Conservation (phyloP, 2,888 invertebrate genomes). For the Chloroclystis v-ata region DNA sequence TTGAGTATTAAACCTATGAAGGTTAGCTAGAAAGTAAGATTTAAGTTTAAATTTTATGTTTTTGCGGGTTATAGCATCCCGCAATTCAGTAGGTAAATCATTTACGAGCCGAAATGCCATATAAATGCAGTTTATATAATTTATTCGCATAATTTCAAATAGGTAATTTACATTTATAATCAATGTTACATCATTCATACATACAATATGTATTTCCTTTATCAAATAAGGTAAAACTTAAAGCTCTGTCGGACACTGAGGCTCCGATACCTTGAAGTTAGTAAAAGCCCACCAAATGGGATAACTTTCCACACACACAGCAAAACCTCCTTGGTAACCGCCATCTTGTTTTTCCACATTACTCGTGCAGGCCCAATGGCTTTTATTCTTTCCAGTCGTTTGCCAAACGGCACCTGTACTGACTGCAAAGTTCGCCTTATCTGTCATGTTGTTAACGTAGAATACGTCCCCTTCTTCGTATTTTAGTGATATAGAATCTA, state of each 20-base stretch:
- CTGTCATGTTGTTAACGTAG: conserved; percentile 43
- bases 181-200: too few relatives aligned
- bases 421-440: conserved; percentile 48
- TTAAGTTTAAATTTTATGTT: too few relatives aligned
- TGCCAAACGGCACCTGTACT: conserved; percentile 54
- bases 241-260: conserved; percentile 44
- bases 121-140: too few relatives aligned
- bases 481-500: conserved; percentile 51
- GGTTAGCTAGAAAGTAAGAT: too few relatives aligned
- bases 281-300: conserved; percentile 51
- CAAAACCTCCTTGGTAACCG: conserved; percentile 34
- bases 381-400: conserved; percentile 23
- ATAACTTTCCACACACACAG: conserved; percentile 46
- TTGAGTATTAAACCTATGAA: too few relatives aligned
- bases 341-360: conserved; percentile 37
- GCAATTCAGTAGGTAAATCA: too few relatives aligned
- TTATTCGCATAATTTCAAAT: too few relatives aligned
- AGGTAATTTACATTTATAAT: too few relatives aligned
- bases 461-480: conserved; percentile 30
- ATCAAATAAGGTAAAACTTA: too few relatives aligned
- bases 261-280: conserved; percentile 54
- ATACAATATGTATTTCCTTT: too few relatives aligned
- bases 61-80: too few relatives aligned
- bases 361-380: conserved; percentile 50
- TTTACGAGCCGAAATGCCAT: too few relatives aligned